These are phyloP conservation scores for Calephelis virginiensis DNA, from an alignment of 1,140 invertebrate species.

Conservation along the genomic window DNA sequence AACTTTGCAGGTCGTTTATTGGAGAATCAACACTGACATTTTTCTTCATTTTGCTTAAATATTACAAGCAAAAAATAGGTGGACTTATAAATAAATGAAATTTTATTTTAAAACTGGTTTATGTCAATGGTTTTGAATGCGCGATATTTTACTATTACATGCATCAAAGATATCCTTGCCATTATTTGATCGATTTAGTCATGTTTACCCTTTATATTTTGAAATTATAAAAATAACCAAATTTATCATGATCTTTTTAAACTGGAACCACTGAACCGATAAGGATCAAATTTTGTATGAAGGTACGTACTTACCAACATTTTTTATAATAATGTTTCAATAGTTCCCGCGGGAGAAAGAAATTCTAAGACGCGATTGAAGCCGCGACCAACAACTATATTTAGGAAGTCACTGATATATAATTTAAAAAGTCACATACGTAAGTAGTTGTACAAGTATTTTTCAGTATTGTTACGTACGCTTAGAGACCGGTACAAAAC, in stretches of 20 bases:
- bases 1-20: constrained; percentile 13
- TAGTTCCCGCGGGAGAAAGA: too few species aligned
- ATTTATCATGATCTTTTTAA: too few species aligned
- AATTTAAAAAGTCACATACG: neutral
- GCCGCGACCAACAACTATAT: neutral
- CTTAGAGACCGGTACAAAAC: constrained; percentile 8
- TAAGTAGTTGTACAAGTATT: neutral
- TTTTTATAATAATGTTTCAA: too few species aligned
- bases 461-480: constrained; percentile 9
- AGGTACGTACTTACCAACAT: too few species aligned
- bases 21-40: constrained; percentile 10
- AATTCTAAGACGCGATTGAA: neutral
- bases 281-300: too few species aligned
- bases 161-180: too few species aligned
- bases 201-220: too few species aligned
- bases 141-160: too few species aligned
- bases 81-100: neutral
- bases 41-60: neutral
- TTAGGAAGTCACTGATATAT: neutral
- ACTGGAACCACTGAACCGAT: too few species aligned
- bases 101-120: neutral
- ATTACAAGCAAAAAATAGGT: neutral
- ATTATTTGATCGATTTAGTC: too few species aligned
- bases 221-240: too few species aligned
- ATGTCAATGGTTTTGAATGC: neutral